Evolutionary conservation across 1,140 invertebrate genomes (phyloP).

Genomic region (Hyles vespertilio): DNA sequence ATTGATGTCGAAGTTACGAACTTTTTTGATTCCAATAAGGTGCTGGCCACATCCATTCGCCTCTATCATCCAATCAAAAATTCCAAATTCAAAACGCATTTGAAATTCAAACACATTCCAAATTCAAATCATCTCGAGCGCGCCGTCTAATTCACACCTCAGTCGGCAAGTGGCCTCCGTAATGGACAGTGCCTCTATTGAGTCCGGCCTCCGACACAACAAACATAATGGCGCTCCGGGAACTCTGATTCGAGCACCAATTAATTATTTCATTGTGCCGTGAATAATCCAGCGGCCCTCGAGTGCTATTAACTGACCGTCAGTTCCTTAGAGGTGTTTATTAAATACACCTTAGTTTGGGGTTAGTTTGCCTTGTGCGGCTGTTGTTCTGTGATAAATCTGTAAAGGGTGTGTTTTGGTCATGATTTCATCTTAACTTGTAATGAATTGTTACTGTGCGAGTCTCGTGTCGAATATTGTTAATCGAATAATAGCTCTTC

Average conservation of each 20-base stretch:
- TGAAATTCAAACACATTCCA: neutral
- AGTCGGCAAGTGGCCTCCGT: conserved; percentile 34
- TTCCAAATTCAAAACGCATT: conserved; percentile 25
- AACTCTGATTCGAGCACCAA: conserved; percentile 64
- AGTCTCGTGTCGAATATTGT: too few species aligned
- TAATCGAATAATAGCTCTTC: too few species aligned
- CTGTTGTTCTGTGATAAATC: too few species aligned
- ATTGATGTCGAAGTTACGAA: neutral
- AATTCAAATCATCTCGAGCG: conserved; percentile 12
- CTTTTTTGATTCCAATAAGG: neutral
- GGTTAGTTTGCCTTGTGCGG: conserved; percentile 31
- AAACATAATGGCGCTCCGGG: conserved; percentile 48
- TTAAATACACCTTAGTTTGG: conserved; percentile 54
- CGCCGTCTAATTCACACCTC: conserved; percentile 34
- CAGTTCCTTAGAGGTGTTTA: conserved; percentile 71
- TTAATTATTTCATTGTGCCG: conserved; percentile 71
- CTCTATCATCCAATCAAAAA: neutral
- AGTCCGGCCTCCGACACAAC: conserved; percentile 29
- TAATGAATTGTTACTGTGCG: too few species aligned
- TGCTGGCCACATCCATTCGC: too few species aligned
- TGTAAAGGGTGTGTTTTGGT: too few species aligned
- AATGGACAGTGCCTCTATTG: conserved; percentile 38
- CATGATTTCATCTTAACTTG: too few species aligned
- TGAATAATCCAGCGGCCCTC: conserved; percentile 50
- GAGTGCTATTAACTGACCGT: conserved; percentile 64